phyloP scores from a whole-genome alignment of 1,140 invertebrate genomes.

The Bicyclus anynana region DNA sequence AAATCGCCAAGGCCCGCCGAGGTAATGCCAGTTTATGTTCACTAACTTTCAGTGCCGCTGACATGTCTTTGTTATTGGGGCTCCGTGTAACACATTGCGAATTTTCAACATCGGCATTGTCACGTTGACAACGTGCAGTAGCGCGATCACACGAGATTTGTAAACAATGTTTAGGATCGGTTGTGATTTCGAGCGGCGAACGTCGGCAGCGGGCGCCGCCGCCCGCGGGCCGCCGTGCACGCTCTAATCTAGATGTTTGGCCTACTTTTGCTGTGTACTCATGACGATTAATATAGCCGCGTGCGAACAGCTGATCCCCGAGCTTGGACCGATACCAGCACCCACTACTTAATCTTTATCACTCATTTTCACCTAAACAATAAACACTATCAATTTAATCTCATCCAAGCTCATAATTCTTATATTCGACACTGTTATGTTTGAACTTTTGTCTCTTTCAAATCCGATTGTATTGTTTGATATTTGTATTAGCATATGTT shows the following conservation, averaged over 20 bases:
- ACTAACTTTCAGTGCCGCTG: constrained; percentile 54
- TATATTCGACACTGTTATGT: neutral
- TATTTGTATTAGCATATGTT: too few relatives aligned
- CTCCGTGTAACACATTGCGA: constrained; percentile 39
- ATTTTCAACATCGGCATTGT: constrained; percentile 45
- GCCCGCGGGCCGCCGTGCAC: constrained; percentile 32
- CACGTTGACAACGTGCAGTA: constrained; percentile 58
- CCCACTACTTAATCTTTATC: constrained; percentile 17
- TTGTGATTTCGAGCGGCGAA: constrained; percentile 36
- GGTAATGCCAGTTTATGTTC: constrained; percentile 69
- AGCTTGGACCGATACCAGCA: constrained; percentile 26
- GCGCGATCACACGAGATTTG: constrained; percentile 44
- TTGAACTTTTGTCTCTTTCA: neutral
- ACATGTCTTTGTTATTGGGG: constrained; percentile 71
- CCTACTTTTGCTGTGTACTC: constrained; percentile 69
- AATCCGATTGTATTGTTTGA: too few relatives aligned
- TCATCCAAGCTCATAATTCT: neutral
- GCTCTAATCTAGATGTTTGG: constrained; percentile 64
- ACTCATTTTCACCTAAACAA: constrained; percentile 9
- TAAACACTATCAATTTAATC: constrained; percentile 3
- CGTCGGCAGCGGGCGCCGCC: constrained; percentile 36
- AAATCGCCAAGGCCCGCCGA: constrained; percentile 78
- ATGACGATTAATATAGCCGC: constrained; percentile 69
- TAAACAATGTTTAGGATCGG: constrained; percentile 57
- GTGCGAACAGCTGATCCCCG: constrained; percentile 69